phyloP scores from a whole-genome alignment of 2,113 vertebrate genomes.

The Micromys minutus region DNA sequence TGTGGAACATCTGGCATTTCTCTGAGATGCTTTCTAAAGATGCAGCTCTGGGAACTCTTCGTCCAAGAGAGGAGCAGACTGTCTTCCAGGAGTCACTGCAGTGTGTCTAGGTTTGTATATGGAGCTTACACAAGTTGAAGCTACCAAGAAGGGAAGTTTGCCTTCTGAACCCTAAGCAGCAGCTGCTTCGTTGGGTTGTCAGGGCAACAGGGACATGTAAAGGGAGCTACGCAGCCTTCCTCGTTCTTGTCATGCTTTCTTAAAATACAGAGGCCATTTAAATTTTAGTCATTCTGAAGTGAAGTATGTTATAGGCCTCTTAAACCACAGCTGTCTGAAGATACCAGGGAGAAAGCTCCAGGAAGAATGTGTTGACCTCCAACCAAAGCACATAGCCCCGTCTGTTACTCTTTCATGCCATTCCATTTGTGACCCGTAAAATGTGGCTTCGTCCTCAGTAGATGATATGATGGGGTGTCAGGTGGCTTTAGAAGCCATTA shows the following conservation, averaged over 20 bases:
- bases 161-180: background rate
- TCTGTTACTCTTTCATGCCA: background rate
- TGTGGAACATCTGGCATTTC: background rate
- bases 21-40: background rate
- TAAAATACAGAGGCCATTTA: conserved; percentile 57
- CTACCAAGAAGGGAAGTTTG: background rate
- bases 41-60: background rate
- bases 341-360: conserved; percentile 23
- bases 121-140: background rate
- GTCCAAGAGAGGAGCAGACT: background rate
- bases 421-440: conserved; percentile 49
- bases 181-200: background rate
- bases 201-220: background rate
- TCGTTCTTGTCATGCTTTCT: conserved; percentile 39
- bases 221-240: background rate
- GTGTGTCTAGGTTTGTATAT: background rate
- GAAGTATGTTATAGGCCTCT: conserved; percentile 52
- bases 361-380: conserved; percentile 21
- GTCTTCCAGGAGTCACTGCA: background rate
- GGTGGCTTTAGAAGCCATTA: background rate
- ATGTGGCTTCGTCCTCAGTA: conserved; percentile 1
- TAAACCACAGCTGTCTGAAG: conserved; percentile 53
- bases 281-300: conserved; percentile 17
- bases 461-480: background rate
- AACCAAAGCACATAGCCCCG: background rate